Evolutionary conservation across 2,113 vertebrate species (phyloP), one percentile per base, ranked within the genome.

Genomic region (Martes martes): DNA sequence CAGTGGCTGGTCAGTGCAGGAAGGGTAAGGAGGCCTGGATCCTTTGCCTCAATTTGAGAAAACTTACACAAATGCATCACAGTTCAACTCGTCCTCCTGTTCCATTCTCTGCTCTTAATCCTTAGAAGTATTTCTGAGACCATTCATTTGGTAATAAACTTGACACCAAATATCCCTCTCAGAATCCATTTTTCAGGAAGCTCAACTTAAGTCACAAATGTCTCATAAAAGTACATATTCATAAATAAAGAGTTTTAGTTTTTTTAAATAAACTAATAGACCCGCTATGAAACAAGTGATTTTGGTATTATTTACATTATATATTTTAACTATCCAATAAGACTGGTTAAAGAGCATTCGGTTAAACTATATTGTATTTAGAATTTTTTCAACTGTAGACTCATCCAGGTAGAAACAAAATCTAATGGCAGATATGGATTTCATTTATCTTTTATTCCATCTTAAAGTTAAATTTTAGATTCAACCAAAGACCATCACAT

Each of bases 381-480:
- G 61, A 90, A 82, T 59, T 59, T 86, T 73, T 94, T 74, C 14
- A 87, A 8, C 26, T 71, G 45, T 21, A 50, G 73, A 85, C 80
- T 95, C 14, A 67, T 71, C 19, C 23, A 73, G 36, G 55, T 7
- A 71, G 59, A 94, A 65, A 65, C n/a, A 42, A 61, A 65, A 5
- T 89, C 57, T 90, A 57, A 19, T 31, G 39, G 78, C 14, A 88
- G 86, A 73, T 26, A 11, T 0, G 2, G 26, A 81, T 79, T 95
- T 93, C 11, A n/a, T 67, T 88, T 93, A n/a, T 28, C 31, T 73
- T 84, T 1, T 76, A n/a, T 96, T 85, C 11, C 59, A 8, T 88
- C 82, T 96, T 85, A 86, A 79, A 83, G 47, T 94, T 94, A 57
- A 84, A 78, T 69, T 95, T 94, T 83, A 87, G 36, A 69, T 80